Conservation (phyloP, 2,113 vertebrate genomes). For the Peromyscus polionotus region DNA sequence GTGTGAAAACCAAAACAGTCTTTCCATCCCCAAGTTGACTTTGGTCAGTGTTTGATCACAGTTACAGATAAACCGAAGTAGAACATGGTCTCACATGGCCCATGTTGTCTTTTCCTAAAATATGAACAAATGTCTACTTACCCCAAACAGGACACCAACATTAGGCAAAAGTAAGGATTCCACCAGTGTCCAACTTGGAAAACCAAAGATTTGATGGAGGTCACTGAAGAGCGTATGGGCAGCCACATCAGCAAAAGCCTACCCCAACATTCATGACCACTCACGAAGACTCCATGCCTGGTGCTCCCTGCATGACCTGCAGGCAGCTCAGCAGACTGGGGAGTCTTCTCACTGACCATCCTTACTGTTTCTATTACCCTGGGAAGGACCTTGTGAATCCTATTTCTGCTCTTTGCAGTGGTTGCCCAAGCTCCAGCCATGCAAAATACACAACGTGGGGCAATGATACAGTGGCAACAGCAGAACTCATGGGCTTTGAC, state of each 20-base stretch:
- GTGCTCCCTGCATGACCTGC: neutral
- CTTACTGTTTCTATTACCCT: neutral
- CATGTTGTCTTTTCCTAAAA: neutral
- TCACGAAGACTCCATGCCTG: neutral
- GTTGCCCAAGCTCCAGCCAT: neutral
- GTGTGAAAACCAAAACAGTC: neutral
- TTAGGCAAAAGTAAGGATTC: neutral
- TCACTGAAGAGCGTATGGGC: neutral
- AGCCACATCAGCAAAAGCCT: neutral
- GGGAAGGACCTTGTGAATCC: neutral
- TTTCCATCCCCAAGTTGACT: neutral
- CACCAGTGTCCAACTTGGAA: neutral
- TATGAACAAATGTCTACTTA: neutral
- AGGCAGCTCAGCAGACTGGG: neutral
- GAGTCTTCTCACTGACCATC: neutral
- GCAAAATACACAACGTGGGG: neutral
- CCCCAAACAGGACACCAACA: neutral
- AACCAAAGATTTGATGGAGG: neutral
- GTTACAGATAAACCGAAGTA: neutral
- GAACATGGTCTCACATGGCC: neutral
- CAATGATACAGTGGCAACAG: neutral
- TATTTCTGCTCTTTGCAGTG: neutral
- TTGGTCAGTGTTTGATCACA: neutral
- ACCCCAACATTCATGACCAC: too few relatives aligned
- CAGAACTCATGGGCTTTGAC: neutral